These are phyloP conservation scores for Andinoacara biseriatus DNA, from an alignment of 2,113 vertebrate genomes.

Conservation along the genomic window DNA sequence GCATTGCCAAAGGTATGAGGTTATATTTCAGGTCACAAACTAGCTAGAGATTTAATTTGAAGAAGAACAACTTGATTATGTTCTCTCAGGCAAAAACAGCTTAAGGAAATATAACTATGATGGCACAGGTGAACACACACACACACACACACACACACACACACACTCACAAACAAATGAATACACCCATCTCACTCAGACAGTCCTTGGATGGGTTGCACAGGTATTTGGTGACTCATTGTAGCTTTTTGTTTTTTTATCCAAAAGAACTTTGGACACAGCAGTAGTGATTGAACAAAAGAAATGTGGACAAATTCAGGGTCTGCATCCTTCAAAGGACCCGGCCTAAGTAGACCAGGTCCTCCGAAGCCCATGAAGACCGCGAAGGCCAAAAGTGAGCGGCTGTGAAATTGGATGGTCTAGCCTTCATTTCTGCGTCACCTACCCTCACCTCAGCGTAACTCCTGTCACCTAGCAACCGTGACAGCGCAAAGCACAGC, in stretches of 20 bases:
- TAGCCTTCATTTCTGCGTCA: too few species aligned
- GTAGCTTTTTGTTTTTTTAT: neutral
- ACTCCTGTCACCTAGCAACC: too few species aligned
- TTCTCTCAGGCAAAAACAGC: slow-evolving; percentile 48
- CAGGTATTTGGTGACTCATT: neutral
- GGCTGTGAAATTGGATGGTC: too few species aligned
- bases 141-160: neutral
- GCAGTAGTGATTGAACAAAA: too few species aligned
- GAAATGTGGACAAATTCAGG: too few species aligned
- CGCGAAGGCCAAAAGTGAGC: too few species aligned
- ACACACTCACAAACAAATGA: neutral
- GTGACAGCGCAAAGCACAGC: too few species aligned
- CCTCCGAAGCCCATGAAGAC: too few species aligned
- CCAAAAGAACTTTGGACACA: neutral
- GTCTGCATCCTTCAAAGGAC: too few species aligned
- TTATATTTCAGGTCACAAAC: slow-evolving; percentile 73
- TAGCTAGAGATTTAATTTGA: slow-evolving; percentile 72
- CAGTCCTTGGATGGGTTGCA: neutral
- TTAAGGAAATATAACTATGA: slow-evolving; percentile 41
- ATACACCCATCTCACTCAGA: neutral
- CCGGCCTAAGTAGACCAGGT: too few species aligned
- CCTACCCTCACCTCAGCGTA: too few species aligned
- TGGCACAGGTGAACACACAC: slow-evolving; percentile 32
- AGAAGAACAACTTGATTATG: slow-evolving; percentile 71
- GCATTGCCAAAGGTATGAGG: slow-evolving; percentile 58